These are phyloP conservation scores for Leptodactylus fallax DNA, from an alignment of 2,797 vertebrate genomes.

Conservation along the genomic window DNA sequence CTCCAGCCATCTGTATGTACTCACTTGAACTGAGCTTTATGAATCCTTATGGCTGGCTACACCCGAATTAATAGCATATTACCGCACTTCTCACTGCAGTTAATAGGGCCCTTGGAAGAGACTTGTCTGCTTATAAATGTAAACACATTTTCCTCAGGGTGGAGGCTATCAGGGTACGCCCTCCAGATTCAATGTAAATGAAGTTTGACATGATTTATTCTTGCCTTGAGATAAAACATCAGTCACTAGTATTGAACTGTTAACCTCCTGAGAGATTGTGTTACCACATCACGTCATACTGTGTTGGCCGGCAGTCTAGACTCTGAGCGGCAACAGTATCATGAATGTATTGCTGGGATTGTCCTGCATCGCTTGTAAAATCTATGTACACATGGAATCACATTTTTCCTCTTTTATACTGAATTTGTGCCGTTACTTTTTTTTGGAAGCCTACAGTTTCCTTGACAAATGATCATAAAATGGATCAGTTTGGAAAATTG, in stretches of 20 bases:
- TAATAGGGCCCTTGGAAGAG: conserved; percentile 47
- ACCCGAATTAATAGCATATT: conserved; percentile 48
- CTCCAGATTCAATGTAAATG: conserved; percentile 43
- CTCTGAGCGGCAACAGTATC: background rate
- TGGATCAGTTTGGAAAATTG: no score
- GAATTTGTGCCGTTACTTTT: background rate
- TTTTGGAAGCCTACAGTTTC: background rate
- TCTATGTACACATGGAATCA: background rate
- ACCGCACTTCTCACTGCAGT: conserved; percentile 36
- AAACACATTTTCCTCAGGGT: conserved; percentile 51
- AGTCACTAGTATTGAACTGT: conserved; percentile 34
- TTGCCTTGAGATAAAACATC: conserved; percentile 51
- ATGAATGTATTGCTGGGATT: conserved; percentile 5
- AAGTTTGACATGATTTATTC: conserved; percentile 40
- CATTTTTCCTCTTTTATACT: background rate
- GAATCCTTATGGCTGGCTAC: conserved; percentile 39
- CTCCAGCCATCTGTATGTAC: conserved; percentile 33
- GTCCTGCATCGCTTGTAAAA: conserved; percentile 7
- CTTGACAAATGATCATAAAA: background rate
- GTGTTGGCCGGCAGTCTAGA: conserved; percentile 9
- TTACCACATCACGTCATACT: conserved; percentile 16
- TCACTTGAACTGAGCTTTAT: conserved; percentile 30
- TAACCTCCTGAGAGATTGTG: background rate
- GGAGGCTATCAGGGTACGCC: conserved; percentile 32
- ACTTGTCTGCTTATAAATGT: conserved; percentile 33